Percentiles rank a stretch among this genome's conserved stretches.
Conservation (phyloP, 2,797 vertebrate genomes). For the Acridotheres tristis region DNA sequence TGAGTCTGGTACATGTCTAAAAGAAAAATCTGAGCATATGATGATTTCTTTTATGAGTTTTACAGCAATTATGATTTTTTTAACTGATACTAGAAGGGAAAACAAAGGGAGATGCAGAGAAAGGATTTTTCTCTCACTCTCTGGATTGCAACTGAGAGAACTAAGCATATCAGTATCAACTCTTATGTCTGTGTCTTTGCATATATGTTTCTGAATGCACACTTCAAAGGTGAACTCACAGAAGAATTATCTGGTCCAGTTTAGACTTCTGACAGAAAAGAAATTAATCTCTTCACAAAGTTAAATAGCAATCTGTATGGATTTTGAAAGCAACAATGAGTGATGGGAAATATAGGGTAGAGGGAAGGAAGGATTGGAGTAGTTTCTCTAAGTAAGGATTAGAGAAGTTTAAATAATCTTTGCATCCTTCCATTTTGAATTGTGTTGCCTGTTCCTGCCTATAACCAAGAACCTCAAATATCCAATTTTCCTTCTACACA, state of each 20-base stretch:
- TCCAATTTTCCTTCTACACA: neutral
- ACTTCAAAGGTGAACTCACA: neutral
- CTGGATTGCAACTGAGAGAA: neutral
- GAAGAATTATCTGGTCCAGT: neutral
- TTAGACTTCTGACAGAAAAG: neutral
- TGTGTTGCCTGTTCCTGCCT: neutral
- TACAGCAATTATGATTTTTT: neutral
- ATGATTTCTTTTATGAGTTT: neutral
- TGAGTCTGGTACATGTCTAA: neutral
- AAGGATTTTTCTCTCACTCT: neutral
- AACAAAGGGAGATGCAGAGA: neutral
- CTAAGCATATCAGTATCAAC: neutral
- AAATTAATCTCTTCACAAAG: neutral
- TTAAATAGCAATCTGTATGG: neutral
- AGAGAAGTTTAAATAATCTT: neutral
- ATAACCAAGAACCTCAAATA: neutral
- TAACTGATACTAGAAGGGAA: neutral
- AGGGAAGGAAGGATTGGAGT: neutral
- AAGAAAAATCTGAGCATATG: neutral
- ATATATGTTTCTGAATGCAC: neutral
- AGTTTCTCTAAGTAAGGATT: neutral
- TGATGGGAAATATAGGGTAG: rapidly evolving
- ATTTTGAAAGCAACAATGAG: neutral
- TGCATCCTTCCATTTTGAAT: neutral
- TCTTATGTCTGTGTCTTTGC: neutral